Base-by-base conservation (phyloP, 2,888 invertebrate species). In the Melinaea marsaeus region DNA sequence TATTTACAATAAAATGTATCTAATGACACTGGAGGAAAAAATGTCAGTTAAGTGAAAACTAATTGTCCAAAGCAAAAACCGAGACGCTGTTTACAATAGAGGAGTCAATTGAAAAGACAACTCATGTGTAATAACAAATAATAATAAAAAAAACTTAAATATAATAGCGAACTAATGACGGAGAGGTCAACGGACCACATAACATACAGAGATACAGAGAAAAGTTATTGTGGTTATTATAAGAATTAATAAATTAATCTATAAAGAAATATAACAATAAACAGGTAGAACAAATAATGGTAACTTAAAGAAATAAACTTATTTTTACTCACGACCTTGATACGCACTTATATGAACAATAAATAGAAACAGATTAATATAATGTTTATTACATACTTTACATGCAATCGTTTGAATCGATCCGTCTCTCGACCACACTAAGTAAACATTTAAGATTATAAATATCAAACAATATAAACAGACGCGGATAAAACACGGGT, bases 121-220 rank as follows among this genome's bases (percentile, higher is more conserved):
- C 32, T 64, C 48, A 59, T 55, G 37, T 47, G 51, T 61, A 59
- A 63, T 63, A 59, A 61, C 59, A 51, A 57, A 42, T 13, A 13
- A 61, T 13, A 60, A 54, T n/a, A 61, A 22, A 22, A 66, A 63
- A 62, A 35, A 6, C 11, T 7, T 33, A 65, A 65, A 66, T 57
- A 61, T 59, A 64, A 46, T 58, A 13, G 13, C 48, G n/a, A 42
- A 34, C 59, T 63, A 60, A 62, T 60, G 63, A 65, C 51, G 37
- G 6, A 5, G 51, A 32, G 9, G 32, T 32, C 7, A 9, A 32
- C 9, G 32, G 7, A 22, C 32, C 7, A 9, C 32, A 32, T 32
- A 51, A 51, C 32, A 51, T 32, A 48, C 7, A 48, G 48, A n/a
- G 7, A 48, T 48, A 22, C 2, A 51, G 42, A 9, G 7, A 11